A percentile compares a stretch with the other conserved stretches of the same genome.
These are phyloP conservation scores for Benthosema pterotum DNA, from an alignment of 2,797 vertebrate genomes.

Conservation along the genomic window DNA sequence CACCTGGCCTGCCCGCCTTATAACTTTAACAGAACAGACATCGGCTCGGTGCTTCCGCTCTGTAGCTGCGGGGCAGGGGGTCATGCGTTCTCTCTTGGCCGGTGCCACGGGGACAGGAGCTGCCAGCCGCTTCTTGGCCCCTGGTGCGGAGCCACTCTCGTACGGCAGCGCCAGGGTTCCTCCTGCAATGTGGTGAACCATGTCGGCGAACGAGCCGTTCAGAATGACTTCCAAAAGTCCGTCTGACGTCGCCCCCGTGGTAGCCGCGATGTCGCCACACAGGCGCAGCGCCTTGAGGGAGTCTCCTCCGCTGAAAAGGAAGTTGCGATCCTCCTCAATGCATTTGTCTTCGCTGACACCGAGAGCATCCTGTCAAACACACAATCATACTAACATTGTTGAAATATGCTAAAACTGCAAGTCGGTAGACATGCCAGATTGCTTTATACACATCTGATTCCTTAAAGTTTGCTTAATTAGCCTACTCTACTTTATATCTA, in stretches of 20 bases:
- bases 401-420: too few relatives aligned
- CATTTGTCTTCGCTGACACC: constrained; percentile 70
- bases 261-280: constrained; percentile 79
- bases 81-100: constrained; percentile 50
- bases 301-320: constrained; percentile 91
- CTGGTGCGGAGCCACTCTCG: constrained; percentile 23
- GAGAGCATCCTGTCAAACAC: constrained; percentile 78
- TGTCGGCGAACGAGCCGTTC: constrained; percentile 79
- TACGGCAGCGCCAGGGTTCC: constrained; percentile 23
- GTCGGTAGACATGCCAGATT: too few relatives aligned
- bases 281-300: constrained; percentile 88
- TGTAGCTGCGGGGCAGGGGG: not conserved
- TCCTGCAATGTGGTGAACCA: constrained; percentile 78
- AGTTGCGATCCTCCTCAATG: constrained; percentile 79
- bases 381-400: not conserved
- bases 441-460: too few relatives aligned
- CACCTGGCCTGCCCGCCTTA: constrained; percentile 68
- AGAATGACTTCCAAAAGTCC: constrained; percentile 89
- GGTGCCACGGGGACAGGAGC: not conserved
- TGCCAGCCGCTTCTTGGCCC: constrained; percentile 33
- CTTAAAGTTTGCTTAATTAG: too few relatives aligned
- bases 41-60: constrained; percentile 3
- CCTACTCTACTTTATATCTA: too few relatives aligned
- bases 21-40: constrained; percentile 42
- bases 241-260: constrained; percentile 73